These are phyloP conservation scores for Periophthalmus magnuspinnatus DNA, from an alignment of 2,797 vertebrate species.

Conservation along the genomic window DNA sequence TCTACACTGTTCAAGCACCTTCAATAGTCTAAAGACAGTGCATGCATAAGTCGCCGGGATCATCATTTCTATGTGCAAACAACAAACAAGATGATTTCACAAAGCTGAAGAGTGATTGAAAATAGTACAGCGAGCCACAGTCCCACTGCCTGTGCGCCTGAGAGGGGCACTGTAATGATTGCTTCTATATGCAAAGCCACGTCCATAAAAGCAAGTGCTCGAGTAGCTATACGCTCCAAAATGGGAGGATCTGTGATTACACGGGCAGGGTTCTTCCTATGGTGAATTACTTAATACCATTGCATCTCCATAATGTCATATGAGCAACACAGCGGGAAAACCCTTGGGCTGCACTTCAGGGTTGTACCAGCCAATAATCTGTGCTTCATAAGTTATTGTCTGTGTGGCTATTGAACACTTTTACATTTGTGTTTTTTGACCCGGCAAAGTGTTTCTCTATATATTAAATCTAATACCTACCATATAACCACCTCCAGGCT, in stretches of 20 bases:
- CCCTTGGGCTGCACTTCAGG: constrained; percentile 19
- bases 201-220: constrained; percentile 59
- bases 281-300: constrained; percentile 57
- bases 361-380: constrained; percentile 30
- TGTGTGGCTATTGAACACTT: constrained; percentile 14
- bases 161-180: constrained; percentile 53
- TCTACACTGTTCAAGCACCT: constrained; percentile 30
- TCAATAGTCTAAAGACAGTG: constrained; percentile 59
- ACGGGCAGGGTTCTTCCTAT: constrained; percentile 50
- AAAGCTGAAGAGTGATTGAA: constrained; percentile 50
- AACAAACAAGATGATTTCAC: constrained; percentile 62
- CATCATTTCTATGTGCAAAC: constrained; percentile 54
- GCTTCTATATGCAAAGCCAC: constrained; percentile 63
- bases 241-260: constrained; percentile 60
- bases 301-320: constrained; percentile 51
- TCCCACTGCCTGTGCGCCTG: constrained; percentile 10
- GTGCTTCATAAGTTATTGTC: constrained; percentile 13
- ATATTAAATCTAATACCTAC: constrained; percentile 70
- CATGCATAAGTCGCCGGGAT: constrained; percentile 45
- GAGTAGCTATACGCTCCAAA: constrained; percentile 57
- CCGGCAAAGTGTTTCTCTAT: constrained; percentile 14
- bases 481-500: constrained; percentile 79
- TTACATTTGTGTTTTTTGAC: constrained; percentile 1
- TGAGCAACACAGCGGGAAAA: constrained; percentile 30
- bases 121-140: constrained; percentile 23